Evolutionary conservation across 2,113 vertebrate species (phyloP), one percentile per base, ranked within the genome.

Genomic region (Bos taurus): DNA sequence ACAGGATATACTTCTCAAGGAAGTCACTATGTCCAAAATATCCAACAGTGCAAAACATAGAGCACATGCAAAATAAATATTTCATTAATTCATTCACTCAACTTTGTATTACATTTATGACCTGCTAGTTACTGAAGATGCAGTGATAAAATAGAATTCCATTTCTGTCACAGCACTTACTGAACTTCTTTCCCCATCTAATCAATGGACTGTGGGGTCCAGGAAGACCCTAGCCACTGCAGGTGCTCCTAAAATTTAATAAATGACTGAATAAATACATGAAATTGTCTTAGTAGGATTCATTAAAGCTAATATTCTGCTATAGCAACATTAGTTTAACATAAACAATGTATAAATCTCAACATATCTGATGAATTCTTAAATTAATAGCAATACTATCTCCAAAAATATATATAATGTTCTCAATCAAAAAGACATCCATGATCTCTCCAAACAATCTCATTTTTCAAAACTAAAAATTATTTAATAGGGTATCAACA

Each of bases 21-120:
- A 94, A 88, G 84, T 54, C 16, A 85, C n/a, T 80, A 80, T 60
- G n/a, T 54, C 28, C 21, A 60, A 94, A 91, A 92, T 92, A 92
- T 9, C 15, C 19, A 89, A 96, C 1, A 85, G n/a, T 71, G 26
- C 19, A 84, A 88, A 91, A n/a, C 23, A 90, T 14, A 78, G 40
- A 96, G 52, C 9, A 90, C 10, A 16, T 21, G 81, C 17, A 94
- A 97, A 95, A 95, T 80, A 97, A 94, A 57, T 78, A 95, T 14
- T 3, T 60, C 48, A 95, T 10, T 71, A 7, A 77, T 50, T 95
- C 8, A 71, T n/a, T 91, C 43, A 77, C 80, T 92, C 62, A 97
- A 91, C 57, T 82, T 64, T 67, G 50, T 67, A 92, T 83, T 87
- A 88, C 2, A 83, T 15, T 21, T 88, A 57, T 14, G 28, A 94